Base-by-base conservation (phyloP, 2,797 vertebrate species). In the Aselliscus stoliczkanus region DNA sequence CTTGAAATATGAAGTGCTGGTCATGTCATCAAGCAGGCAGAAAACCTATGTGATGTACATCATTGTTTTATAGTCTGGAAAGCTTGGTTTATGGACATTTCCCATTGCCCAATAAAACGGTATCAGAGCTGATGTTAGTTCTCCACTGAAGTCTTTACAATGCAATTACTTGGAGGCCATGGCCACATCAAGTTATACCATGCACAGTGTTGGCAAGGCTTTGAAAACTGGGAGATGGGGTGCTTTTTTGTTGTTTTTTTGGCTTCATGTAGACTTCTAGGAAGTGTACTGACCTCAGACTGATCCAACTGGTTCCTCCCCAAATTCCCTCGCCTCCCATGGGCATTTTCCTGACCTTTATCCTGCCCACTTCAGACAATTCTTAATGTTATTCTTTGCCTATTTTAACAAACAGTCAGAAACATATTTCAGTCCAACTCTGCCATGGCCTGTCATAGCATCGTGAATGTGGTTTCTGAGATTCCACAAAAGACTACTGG, bases 281-380 rank as follows among this genome's bases (percentile, higher is more conserved):
- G 93, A 97, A 95, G 90, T 34, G 12, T 7, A 60, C 64, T 80
- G 93, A 95, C 79, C 90, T 97, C 79, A 93, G 81, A 42, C 60
- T 76, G 60, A 93, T 90, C 23, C 79, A 91, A 77, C 34, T 2
- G 21, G 93, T 90, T 94, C 83, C 96, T 85, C 62, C 42, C 14
- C 10, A 34, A 39, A 91, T 44, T 95, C 52, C 73, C 93, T 82
- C 12, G 23, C 56, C 93, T 88, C 62, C 96, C 10, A 1, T 37
- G 88, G 73, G 75, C 50, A 42, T 95, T 96, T 88, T 95, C 42
- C 39, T 91, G 93, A 94, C 42, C 88, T 93, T 77, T 67, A 72
- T 94, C 77, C 87, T 93, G 84, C 67, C 96, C 93, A 96, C 95
- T 97, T 97, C 92, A 94, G 76, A 96, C 0, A 7, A 67, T 94